Evolutionary conservation across 2,113 vertebrate species (phyloP).

Genomic region (Poecile atricapillus): DNA sequence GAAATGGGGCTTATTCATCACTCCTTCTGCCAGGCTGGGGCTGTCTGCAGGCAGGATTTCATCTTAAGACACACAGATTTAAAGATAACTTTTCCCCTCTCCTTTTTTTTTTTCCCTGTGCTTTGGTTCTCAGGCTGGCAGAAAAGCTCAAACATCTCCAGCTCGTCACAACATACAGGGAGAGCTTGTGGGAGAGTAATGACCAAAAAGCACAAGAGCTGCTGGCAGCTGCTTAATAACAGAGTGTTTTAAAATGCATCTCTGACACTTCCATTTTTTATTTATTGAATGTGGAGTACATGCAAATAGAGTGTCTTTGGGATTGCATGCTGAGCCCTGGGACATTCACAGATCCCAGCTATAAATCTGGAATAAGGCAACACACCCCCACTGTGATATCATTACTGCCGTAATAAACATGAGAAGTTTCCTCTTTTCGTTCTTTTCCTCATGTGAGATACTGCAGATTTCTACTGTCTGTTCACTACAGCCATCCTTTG

Average conservation of each 20-base stretch:
- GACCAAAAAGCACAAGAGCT: slow-evolving; percentile 1
- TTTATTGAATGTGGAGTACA: not conserved
- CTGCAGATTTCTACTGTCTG: not conserved
- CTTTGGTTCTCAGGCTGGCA: not conserved
- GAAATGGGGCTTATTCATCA: not conserved
- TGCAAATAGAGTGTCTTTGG: slow-evolving; percentile 6
- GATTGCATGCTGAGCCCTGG: not conserved
- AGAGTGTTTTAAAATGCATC: not conserved
- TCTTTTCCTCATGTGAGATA: not conserved
- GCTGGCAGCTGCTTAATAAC: slow-evolving; percentile 13
- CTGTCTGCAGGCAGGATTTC: not conserved
- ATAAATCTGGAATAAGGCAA: slow-evolving; percentile 6
- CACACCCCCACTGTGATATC: not conserved
- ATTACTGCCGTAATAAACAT: not conserved
- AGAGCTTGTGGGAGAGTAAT: not conserved
- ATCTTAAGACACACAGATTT: not conserved
- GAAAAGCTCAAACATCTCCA: not conserved
- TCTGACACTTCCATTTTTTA: slow-evolving; percentile 27
- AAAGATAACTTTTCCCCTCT: accelerated
- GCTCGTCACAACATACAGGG: not conserved
- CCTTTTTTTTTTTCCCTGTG: accelerated
- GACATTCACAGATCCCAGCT: not conserved
- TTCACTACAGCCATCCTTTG: not conserved
- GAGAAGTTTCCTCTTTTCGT: not conserved
- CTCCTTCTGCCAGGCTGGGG: not conserved